A percentile compares a stretch with the other conserved stretches of the same genome.
These are phyloP conservation scores for Helicolenus hilgendorfi DNA, from an alignment of 2,797 vertebrate genomes.

Conservation along the genomic window DNA sequence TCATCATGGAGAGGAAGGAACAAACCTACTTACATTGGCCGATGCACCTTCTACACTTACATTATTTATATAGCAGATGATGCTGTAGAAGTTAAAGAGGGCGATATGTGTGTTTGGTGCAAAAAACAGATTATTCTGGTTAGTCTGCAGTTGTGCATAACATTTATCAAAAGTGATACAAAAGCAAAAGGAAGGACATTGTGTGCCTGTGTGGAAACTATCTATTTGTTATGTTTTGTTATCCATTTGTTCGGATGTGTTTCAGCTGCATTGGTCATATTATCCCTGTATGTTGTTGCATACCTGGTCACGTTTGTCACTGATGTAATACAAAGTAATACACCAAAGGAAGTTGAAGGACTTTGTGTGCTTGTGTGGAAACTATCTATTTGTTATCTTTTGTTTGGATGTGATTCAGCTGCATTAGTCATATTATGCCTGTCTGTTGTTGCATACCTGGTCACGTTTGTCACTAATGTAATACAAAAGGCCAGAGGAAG, in stretches of 20 bases:
- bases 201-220: not conserved
- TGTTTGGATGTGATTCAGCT: constrained; percentile 33
- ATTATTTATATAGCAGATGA: not conserved
- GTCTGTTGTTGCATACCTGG: not conserved
- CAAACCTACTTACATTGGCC: not conserved
- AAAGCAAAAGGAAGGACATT: constrained; percentile 24
- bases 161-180: not conserved
- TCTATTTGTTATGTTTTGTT: not conserved
- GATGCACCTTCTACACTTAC: not conserved
- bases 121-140: not conserved
- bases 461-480: constrained; percentile 9
- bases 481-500: constrained; percentile 26
- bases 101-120: not conserved
- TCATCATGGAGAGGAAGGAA: constrained; percentile 6
- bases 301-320: constrained; percentile 11
- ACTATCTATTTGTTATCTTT: not conserved
- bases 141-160: not conserved
- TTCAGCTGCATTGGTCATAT: constrained; percentile 24
- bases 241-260: constrained; percentile 21
- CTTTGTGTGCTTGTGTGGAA: not conserved
- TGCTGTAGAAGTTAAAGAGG: not conserved
- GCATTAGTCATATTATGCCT: constrained; percentile 6
- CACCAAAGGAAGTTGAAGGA: constrained; percentile 6
- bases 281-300: not conserved
- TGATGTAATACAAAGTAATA: constrained; percentile 10